These are phyloP conservation scores for Caradrina kadenii DNA, from an alignment of 2,888 invertebrate species.

Conservation along the genomic window DNA sequence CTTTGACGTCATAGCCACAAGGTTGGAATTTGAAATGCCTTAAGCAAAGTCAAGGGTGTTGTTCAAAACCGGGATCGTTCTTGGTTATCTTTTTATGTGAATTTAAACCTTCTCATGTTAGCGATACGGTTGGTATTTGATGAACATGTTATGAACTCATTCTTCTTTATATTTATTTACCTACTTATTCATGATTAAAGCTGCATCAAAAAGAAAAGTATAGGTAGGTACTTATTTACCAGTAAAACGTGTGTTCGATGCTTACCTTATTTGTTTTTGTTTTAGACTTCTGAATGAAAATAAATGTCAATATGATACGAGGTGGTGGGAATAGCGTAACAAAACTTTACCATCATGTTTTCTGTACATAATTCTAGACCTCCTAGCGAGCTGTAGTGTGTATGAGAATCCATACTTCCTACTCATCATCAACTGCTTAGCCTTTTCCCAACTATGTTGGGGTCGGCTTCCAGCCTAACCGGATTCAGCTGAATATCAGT, in stretches of 20 bases:
- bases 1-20: not conserved
- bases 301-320: no score
- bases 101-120: not conserved
- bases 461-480: no score
- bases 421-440: no score
- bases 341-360: no score
- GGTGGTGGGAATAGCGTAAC: no score
- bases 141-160: not conserved
- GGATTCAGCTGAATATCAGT: no score
- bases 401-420: no score
- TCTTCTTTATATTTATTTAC: constrained; percentile 27
- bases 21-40: constrained; percentile 15
- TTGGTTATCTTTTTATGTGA: constrained; percentile 1
- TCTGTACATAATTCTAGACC: no score
- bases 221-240: not conserved
- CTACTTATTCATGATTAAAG: constrained; percentile 15
- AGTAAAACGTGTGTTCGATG: not conserved
- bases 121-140: constrained; percentile 4
- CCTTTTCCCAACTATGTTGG: no score
- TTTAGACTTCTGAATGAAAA: constrained; percentile 2
- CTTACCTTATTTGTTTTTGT: constrained; percentile 18
- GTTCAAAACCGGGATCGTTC: not conserved
- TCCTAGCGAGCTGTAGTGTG: no score
- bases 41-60: constrained; percentile 9
- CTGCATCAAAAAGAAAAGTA: constrained; percentile 5